These are phyloP conservation scores for Tursiops truncatus DNA, from an alignment of 2,113 vertebrate species.

Conservation along the genomic window DNA sequence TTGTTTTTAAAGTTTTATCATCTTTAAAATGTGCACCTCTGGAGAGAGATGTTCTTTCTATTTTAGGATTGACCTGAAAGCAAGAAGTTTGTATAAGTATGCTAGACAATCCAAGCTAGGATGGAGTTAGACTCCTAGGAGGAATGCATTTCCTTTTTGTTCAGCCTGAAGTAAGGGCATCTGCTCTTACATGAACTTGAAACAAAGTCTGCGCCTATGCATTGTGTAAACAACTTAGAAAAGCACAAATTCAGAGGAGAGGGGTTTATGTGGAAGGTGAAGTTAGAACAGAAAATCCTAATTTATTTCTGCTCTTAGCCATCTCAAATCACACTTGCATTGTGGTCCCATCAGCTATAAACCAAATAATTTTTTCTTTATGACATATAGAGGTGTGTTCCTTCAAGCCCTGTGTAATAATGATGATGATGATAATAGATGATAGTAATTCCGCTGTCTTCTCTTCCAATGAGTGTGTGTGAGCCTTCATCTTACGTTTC, in stretches of 20 bases:
- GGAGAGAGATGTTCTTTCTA: not conserved
- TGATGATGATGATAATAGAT: not conserved
- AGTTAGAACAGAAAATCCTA: constrained; percentile 40
- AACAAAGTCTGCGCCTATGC: constrained; percentile 42
- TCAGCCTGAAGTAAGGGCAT: constrained; percentile 38
- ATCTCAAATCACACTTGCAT: constrained; percentile 18
- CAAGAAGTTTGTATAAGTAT: not conserved
- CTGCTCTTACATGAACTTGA: constrained; percentile 49
- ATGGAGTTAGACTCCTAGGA: constrained; percentile 17
- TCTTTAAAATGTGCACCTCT: constrained; percentile 35
- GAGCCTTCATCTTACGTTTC: not conserved
- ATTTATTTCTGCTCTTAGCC: constrained; percentile 45
- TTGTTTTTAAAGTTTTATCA: constrained; percentile 28
- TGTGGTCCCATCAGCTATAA: not conserved
- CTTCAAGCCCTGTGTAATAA: not conserved
- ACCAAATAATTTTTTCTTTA: constrained; percentile 1
- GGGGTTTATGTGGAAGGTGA: constrained; percentile 10
- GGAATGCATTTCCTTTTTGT: constrained; percentile 36
- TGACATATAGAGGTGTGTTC: not conserved
- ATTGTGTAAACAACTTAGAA: constrained; percentile 42
- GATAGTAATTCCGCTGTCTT: not conserved
- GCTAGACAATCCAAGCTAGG: not conserved
- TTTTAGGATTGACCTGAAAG: constrained; percentile 27
- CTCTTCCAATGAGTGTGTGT: not conserved
- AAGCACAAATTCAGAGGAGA: constrained; percentile 41